Evolutionary conservation across 2,797 vertebrate species (phyloP).

Genomic region (Sebastes minor): DNA sequence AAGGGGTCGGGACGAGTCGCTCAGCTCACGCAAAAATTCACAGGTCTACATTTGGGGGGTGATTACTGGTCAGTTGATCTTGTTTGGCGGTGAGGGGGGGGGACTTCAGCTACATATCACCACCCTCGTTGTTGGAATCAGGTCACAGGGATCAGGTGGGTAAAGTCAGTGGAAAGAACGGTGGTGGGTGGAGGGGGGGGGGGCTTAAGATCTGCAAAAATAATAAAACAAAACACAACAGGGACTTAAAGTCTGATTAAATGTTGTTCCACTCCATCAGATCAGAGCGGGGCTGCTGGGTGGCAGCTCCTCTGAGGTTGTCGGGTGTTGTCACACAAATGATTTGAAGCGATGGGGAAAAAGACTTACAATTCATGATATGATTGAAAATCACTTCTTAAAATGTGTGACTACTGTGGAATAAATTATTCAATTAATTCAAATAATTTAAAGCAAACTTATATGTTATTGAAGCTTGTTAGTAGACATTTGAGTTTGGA

Average conservation of each 20-base stretch:
- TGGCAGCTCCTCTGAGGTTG: conserved; percentile 20
- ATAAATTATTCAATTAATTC: background rate
- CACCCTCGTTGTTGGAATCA: conserved; percentile 29
- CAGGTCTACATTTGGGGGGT: conserved; percentile 60
- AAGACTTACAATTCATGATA: background rate
- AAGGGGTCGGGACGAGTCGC: background rate
- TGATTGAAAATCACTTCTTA: background rate
- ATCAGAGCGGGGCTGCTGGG: conserved; percentile 30
- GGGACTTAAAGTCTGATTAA: conserved; percentile 54
- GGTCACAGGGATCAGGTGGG: conserved; percentile 62
- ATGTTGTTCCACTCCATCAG: conserved; percentile 55
- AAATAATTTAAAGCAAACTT: too few species aligned
- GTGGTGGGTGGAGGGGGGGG: background rate
- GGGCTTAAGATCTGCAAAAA: conserved; percentile 47
- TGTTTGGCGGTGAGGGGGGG: background rate
- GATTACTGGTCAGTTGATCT: conserved; percentile 44
- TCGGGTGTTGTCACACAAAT: background rate
- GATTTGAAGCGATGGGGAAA: background rate
- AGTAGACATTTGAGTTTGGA: too few species aligned
- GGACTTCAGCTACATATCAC: conserved; percentile 26
- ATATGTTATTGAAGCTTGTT: too few species aligned
- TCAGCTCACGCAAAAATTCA: conserved; percentile 40
- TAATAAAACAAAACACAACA: conserved; percentile 24
- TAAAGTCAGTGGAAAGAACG: conserved; percentile 71
- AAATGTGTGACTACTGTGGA: background rate